A percentile compares a stretch with the other conserved stretches of the same genome.
These are phyloP conservation scores for Cynopterus sphinx DNA, from an alignment of 2,797 vertebrate species.

Conservation along the genomic window DNA sequence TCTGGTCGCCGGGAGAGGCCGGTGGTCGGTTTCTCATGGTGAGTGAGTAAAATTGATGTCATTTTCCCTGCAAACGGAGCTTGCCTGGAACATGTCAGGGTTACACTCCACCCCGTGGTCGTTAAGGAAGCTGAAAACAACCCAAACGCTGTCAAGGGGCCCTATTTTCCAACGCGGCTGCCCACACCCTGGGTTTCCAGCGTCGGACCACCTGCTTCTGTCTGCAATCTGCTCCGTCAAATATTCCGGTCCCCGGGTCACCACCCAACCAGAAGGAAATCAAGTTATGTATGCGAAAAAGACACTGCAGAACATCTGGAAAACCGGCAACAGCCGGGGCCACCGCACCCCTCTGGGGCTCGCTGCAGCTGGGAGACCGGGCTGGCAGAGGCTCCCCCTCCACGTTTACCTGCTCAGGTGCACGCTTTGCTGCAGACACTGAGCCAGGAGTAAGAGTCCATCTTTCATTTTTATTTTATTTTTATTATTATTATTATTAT, in stretches of 20 bases:
- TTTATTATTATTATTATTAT: no score
- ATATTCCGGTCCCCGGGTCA: neutral
- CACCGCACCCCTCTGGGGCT: neutral
- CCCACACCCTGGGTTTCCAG: neutral
- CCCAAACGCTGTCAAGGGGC: neutral
- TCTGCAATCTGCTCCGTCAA: neutral
- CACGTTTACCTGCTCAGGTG: rapidly evolving
- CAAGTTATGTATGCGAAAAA: neutral
- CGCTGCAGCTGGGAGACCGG: neutral
- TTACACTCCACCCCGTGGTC: slow-evolving; percentile 31
- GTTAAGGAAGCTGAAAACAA: slow-evolving; percentile 60
- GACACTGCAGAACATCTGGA: rapidly evolving
- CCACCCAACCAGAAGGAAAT: neutral
- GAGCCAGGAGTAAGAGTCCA: neutral
- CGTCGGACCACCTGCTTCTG: slow-evolving; percentile 9
- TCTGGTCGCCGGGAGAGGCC: neutral
- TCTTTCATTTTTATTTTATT: no score
- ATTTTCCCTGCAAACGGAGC: slow-evolving; percentile 44
- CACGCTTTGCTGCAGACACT: neutral
- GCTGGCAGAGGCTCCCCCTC: neutral
- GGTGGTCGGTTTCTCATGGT: slow-evolving; percentile 12
- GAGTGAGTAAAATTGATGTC: slow-evolving; percentile 56
- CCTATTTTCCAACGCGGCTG: slow-evolving; percentile 8
- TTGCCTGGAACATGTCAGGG: slow-evolving; percentile 15
- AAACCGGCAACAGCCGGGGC: neutral